Percentiles rank a stretch among this genome's conserved stretches.
phyloP scores from a whole-genome alignment of 2,888 invertebrate genomes.

The Anaspis maculata region DNA sequence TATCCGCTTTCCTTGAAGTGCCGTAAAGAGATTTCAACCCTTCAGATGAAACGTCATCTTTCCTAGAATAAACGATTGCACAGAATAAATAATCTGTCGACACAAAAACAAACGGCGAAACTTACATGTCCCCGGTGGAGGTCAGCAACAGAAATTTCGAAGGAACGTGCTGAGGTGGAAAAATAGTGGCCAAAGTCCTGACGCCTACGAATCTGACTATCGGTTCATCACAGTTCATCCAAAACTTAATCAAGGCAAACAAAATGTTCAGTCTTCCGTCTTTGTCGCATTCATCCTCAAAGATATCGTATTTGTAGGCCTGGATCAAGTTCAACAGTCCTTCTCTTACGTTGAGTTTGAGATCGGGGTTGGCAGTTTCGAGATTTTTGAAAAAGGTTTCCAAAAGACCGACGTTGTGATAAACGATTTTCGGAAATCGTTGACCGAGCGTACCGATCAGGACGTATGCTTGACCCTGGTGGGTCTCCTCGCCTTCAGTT shows the following conservation, averaged over 20 bases:
- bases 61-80: constrained; percentile 42
- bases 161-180: constrained; percentile 72
- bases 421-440: constrained; percentile 54
- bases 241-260: constrained; percentile 58
- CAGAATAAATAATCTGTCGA: not conserved
- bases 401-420: constrained; percentile 55
- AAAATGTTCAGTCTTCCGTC: constrained; percentile 36
- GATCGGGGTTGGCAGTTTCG: constrained; percentile 39
- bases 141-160: constrained; percentile 74
- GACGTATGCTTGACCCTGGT: constrained; percentile 63
- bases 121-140: constrained; percentile 75
- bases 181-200: constrained; percentile 72
- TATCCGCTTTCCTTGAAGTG: constrained; percentile 50
- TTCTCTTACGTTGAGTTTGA: constrained; percentile 38
- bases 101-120: constrained; percentile 14
- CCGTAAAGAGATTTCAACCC: constrained; percentile 70
- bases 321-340: constrained; percentile 35
- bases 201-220: constrained; percentile 78
- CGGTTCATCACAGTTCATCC: constrained; percentile 67
- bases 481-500: constrained; percentile 52
- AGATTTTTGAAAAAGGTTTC: constrained; percentile 46
- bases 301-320: constrained; percentile 35
- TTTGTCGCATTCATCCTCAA: constrained; percentile 32
- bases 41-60: constrained; percentile 67
- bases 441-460: constrained; percentile 63